Percentiles rank a stretch among this genome's conserved stretches.
Evolutionary conservation across 2,113 vertebrate genomes (phyloP).

Genomic region (Solenodon paradoxus): DNA sequence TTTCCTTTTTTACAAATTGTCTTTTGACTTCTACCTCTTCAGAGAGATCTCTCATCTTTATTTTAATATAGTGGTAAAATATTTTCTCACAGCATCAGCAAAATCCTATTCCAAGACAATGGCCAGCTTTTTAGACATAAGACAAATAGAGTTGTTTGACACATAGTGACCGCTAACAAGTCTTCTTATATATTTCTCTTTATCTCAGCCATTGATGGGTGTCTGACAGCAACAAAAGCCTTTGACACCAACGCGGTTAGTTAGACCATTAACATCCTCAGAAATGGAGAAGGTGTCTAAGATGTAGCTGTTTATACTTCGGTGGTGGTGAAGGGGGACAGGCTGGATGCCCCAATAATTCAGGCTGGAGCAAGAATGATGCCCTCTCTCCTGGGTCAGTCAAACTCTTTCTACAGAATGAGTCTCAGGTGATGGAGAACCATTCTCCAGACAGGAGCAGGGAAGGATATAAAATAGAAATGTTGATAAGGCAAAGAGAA

Average conservation of each 20-base stretch:
- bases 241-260: neutral
- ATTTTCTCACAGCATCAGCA: neutral
- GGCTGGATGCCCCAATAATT: neutral
- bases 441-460: neutral
- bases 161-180: neutral
- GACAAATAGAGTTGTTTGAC: neutral
- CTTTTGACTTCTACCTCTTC: neutral
- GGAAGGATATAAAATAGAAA: neutral
- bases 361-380: neutral
- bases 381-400: neutral
- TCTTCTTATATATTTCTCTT: neutral
- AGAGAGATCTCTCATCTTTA: neutral
- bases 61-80: neutral
- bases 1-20: neutral
- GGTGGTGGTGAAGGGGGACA: neutral
- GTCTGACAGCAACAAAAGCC: neutral
- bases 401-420: neutral
- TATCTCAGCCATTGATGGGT: neutral
- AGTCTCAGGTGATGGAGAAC: neutral
- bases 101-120: neutral
- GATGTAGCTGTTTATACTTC: neutral
- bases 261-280: neutral
- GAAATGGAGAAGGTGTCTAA: neutral
- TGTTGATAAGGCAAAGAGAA: neutral
- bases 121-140: neutral